Evolutionary conservation across 2,113 vertebrate species (phyloP).

Genomic region (Platysteira castanea): DNA sequence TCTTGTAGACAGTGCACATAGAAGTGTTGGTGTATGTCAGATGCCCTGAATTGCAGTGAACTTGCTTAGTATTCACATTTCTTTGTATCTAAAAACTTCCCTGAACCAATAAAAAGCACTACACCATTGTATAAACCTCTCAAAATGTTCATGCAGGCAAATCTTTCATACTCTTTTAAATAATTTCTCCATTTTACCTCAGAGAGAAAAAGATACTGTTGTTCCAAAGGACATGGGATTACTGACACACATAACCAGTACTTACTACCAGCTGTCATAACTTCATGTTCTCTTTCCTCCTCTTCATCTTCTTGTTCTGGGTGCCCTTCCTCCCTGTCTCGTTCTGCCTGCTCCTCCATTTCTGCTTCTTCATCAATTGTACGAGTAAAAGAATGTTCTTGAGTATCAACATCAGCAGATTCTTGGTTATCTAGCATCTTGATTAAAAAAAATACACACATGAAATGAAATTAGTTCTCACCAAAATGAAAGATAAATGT

Average conservation of each 20-base stretch:
- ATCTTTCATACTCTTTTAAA: neutral
- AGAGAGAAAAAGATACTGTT: neutral
- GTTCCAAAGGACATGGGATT: neutral
- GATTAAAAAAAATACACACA: neutral
- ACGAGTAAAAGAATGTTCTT: slow-evolving; percentile 91
- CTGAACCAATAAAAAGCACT: neutral
- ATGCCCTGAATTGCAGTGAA: neutral
- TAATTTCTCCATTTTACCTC: neutral
- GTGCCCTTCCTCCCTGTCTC: slow-evolving; percentile 89
- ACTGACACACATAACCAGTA: neutral
- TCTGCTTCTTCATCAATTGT: slow-evolving; percentile 98
- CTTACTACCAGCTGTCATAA: slow-evolving; percentile 98
- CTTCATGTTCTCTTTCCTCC: slow-evolving; percentile 93
- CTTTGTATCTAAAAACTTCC: neutral
- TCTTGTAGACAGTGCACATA: neutral
- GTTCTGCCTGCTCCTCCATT: slow-evolving; percentile 90
- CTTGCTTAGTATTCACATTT: neutral
- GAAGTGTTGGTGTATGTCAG: neutral
- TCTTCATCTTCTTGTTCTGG: slow-evolving; percentile 93
- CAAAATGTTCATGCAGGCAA: neutral
- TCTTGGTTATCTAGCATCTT: slow-evolving; percentile 94
- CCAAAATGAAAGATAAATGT: neutral
- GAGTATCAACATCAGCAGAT: slow-evolving; percentile 87
- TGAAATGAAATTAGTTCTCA: neutral
- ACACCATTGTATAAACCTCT: neutral